Percentiles rank a stretch among this genome's conserved stretches.
phyloP scores from a whole-genome alignment of 2,888 invertebrate genomes.

The Ochropleura leucogaster region DNA sequence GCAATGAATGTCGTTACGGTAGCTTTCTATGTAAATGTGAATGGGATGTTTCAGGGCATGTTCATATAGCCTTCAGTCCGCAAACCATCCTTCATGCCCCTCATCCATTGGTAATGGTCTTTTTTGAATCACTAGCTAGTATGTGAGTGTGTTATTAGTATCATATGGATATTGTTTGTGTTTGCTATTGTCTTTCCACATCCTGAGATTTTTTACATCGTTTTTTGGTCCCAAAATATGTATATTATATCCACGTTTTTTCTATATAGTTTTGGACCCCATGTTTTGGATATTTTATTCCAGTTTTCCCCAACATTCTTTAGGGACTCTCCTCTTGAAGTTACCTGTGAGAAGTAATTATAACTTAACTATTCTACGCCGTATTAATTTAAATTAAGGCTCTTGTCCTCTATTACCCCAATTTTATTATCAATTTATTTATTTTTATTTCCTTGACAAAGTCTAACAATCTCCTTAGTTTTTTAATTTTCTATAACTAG shows the following conservation, averaged over 20 bases:
- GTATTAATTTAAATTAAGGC: neutral
- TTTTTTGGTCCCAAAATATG: neutral
- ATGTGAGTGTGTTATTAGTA: constrained; percentile 82
- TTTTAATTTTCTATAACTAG: neutral
- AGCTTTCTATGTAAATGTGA: constrained; percentile 72
- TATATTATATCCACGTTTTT: neutral
- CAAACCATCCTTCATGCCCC: constrained; percentile 73
- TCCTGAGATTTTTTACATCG: constrained; percentile 1
- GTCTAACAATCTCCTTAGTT: neutral
- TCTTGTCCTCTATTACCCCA: no score
- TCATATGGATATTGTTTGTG: constrained; percentile 74
- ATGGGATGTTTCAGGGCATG: constrained; percentile 78
- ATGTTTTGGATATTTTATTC: constrained; percentile 12
- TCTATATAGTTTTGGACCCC: neutral
- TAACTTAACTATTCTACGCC: neutral
- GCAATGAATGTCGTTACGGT: constrained; percentile 62
- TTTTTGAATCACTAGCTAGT: constrained; percentile 85
- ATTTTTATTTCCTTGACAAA: neutral
- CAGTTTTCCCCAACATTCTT: constrained; percentile 2
- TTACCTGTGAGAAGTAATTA: neutral
- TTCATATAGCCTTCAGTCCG: constrained; percentile 68
- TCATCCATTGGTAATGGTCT: constrained; percentile 81
- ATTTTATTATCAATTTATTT: neutral
- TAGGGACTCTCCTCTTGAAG: neutral
- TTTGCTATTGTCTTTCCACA: constrained; percentile 85